Evolutionary conservation across 2,888 invertebrate genomes (phyloP), one percentile per base, ranked within the genome.

Genomic region (Helleia helle): DNA sequence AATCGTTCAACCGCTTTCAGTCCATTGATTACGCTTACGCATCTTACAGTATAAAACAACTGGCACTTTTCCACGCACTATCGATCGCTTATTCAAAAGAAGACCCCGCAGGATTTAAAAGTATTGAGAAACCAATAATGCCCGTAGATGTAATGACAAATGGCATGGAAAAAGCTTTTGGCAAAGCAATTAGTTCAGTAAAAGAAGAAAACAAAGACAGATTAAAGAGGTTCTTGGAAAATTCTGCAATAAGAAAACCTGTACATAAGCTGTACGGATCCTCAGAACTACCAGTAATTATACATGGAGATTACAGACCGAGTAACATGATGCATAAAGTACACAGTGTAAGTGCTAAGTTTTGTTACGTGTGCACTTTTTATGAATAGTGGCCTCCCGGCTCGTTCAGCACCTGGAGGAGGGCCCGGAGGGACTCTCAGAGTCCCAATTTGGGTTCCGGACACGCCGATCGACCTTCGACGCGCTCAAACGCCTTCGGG

Each of bases 41-140:
- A 0, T 48, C 54, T 0, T 44, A 54, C n/a, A 46, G 59, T 2
- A 42, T 64, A 1, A 48, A 55, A 25, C 52, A 52, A n/a, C 40
- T 69, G 29, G 68, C 65, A 0, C 62, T 60, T 43, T 55, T 66
- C 3, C 71, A 72, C 48, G 70, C 69, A 0, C 42, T 68, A 1
- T 65, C 65, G 0, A 58, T 69, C 6, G 68, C 63, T 1, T 52
- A 60, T 38, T 57, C 55, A 13, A 45, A 59, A 4, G 50, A 63
- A 17, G 44, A 64, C 8, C 65, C 65, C 0, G 54, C 56, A 13
- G 48, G 46, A 7, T 71, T 58, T 43, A 31, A 44, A 2, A 17
- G 43, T 3, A 36, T 38, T 0, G 25, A 5, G 17, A 12, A 1
- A 13, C 50, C 2, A 40, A 41, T 1, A 36, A 42, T 6, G 2